phyloP scores from a whole-genome alignment of 2,888 invertebrate genomes.

The Caenorhabditis sp. region DNA sequence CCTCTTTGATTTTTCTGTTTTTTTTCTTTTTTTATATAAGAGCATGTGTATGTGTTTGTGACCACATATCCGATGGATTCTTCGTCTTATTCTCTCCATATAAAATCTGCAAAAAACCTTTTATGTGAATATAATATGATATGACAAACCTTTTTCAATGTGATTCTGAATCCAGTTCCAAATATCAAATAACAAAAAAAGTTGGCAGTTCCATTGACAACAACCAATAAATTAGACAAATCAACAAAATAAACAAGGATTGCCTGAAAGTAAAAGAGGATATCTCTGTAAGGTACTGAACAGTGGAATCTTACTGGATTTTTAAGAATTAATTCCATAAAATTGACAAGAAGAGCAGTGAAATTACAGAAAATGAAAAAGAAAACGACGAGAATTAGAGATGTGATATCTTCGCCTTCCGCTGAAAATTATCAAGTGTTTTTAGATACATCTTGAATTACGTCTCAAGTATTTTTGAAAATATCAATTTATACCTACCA shows the following conservation, averaged over 20 bases:
- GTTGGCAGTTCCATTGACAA: slow-evolving; percentile 69
- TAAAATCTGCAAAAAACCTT: slow-evolving; percentile 15
- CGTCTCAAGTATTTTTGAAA: slow-evolving; percentile 1
- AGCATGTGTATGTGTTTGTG: background rate
- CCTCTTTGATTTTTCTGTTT: background rate
- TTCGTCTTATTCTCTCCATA: slow-evolving; percentile 5
- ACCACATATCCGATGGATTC: background rate
- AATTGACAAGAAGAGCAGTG: slow-evolving; percentile 68
- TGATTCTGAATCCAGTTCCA: slow-evolving; percentile 62
- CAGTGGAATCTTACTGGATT: slow-evolving; percentile 51
- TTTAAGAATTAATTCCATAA: slow-evolving; percentile 66
- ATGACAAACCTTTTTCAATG: slow-evolving; percentile 51
- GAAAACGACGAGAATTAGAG: slow-evolving; percentile 68
- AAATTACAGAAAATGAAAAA: slow-evolving; percentile 71
- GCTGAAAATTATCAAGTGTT: slow-evolving; percentile 17
- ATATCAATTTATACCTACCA: slow-evolving; percentile 4
- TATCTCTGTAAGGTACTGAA: background rate
- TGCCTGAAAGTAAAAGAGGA: slow-evolving; percentile 26
- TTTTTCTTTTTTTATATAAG: background rate
- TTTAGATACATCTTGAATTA: background rate
- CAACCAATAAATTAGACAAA: slow-evolving; percentile 67
- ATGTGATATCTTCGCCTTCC: slow-evolving; percentile 64
- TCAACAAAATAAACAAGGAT: slow-evolving; percentile 69
- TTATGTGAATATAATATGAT: too few relatives aligned
- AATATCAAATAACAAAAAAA: slow-evolving; percentile 69